These are phyloP conservation scores for Nematopogon swammerdamellus DNA, from an alignment of 2,888 invertebrate species.

Conservation along the genomic window DNA sequence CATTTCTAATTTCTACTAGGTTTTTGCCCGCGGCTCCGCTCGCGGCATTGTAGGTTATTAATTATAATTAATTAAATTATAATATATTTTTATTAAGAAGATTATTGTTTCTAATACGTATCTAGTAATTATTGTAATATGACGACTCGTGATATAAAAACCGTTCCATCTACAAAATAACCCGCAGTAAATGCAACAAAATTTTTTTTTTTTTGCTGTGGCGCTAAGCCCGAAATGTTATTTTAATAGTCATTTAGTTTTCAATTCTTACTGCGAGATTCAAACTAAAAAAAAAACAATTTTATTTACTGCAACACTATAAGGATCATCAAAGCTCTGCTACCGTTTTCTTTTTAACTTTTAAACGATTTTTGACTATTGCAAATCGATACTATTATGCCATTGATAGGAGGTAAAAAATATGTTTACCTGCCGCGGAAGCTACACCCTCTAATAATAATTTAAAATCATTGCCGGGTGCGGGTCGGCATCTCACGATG, in stretches of 20 bases:
- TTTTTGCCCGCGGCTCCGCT: too few species aligned
- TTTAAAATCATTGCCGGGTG: background rate
- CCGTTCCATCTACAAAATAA: too few species aligned
- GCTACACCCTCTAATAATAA: background rate
- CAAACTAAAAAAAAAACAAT: background rate
- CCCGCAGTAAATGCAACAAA: too few species aligned
- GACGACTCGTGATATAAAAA: too few species aligned
- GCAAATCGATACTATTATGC: background rate
- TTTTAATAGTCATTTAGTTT: too few species aligned
- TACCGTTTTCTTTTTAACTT: slow-evolving; percentile 30
- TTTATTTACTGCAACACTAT: slow-evolving; percentile 31
- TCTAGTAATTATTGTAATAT: too few species aligned
- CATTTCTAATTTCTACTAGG: too few species aligned
- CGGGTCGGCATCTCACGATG: too few species aligned
- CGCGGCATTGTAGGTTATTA: too few species aligned
- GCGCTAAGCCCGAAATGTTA: background rate
- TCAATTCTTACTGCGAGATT: background rate
- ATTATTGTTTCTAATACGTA: too few species aligned
- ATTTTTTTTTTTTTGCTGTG: background rate
- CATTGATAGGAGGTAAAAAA: background rate
- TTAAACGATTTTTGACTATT: background rate
- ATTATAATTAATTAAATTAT: too few species aligned
- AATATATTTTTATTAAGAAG: too few species aligned
- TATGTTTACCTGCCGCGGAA: background rate
- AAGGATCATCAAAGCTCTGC: slow-evolving; percentile 39